These are phyloP conservation scores for Stegophylla sp. DNA, from an alignment of 2,888 invertebrate species.

Conservation along the genomic window DNA sequence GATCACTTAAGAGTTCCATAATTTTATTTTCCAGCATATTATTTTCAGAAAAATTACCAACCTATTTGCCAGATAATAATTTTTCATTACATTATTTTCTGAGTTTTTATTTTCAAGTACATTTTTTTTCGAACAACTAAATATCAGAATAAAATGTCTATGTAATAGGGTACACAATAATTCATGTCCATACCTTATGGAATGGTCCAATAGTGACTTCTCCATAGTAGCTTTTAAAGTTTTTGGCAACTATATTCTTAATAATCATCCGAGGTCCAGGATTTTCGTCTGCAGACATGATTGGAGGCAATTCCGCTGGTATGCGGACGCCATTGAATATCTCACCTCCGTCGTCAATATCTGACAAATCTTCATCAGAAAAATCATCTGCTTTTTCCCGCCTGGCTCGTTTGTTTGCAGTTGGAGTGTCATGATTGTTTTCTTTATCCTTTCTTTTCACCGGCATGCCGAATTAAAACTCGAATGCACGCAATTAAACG, in stretches of 20 bases:
- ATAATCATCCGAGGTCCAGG: constrained; percentile 86
- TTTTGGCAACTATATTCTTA: constrained; percentile 85
- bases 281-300: constrained; percentile 73
- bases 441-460: constrained; percentile 33
- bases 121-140: too few relatives aligned
- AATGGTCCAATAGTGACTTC: constrained; percentile 87
- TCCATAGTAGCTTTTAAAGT: constrained; percentile 97
- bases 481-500: too few relatives aligned
- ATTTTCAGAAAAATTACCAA: too few relatives aligned
- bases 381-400: constrained; percentile 28
- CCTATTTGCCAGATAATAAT: too few relatives aligned
- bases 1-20: too few relatives aligned
- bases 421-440: neutral
- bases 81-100: too few relatives aligned
- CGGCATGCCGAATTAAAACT: neutral
- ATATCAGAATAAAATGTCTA: too few relatives aligned
- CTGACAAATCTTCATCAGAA: constrained; percentile 57
- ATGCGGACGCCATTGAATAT: constrained; percentile 81
- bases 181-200: constrained; percentile 82
- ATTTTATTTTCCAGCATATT: too few relatives aligned
- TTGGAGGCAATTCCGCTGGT: constrained; percentile 74
- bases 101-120: too few relatives aligned
- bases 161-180: too few relatives aligned
- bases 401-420: neutral
- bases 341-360: constrained; percentile 60